These are phyloP conservation scores for Agonopterix arenella DNA, from an alignment of 2,888 invertebrate species.

Conservation along the genomic window DNA sequence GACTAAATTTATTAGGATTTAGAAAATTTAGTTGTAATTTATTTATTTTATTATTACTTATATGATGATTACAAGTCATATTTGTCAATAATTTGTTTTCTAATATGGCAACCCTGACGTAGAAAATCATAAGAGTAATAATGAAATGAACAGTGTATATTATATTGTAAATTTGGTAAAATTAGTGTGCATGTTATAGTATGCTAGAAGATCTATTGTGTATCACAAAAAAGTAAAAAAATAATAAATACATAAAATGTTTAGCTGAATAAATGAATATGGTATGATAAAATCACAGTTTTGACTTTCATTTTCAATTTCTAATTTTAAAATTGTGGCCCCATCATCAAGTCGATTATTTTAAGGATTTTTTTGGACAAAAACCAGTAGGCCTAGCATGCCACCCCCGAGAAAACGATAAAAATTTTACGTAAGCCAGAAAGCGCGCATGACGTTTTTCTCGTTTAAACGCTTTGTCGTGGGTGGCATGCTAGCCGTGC, in stretches of 20 bases:
- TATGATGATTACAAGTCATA: not conserved
- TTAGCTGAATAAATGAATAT: slow-evolving; percentile 37
- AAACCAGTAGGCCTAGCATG: no score
- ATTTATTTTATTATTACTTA: not conserved
- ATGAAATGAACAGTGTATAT: slow-evolving; percentile 22
- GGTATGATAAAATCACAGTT: slow-evolving; percentile 9
- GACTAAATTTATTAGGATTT: slow-evolving; percentile 8
- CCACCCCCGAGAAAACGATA: no score
- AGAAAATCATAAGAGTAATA: slow-evolving; percentile 4
- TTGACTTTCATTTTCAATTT: not conserved
- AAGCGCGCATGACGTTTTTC: no score
- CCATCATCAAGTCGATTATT: no score
- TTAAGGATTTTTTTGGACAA: no score
- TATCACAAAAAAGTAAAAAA: slow-evolving; percentile 23
- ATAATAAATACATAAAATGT: slow-evolving; percentile 30
- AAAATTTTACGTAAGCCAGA: no score
- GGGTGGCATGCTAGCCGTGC: no score
- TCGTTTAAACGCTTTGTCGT: no score
- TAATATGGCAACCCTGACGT: not conserved
- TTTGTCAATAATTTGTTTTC: no score
- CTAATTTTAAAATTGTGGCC: no score
- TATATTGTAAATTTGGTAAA: slow-evolving; percentile 33
- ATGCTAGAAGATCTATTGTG: slow-evolving; percentile 29
- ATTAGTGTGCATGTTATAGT: slow-evolving; percentile 27
- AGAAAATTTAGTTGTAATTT: slow-evolving; percentile 3